Evolutionary conservation across 64 coral and sea anemone genomes (phyloP), one percentile per base, ranked within the genome.

Genomic region (Montipora foliosa): DNA sequence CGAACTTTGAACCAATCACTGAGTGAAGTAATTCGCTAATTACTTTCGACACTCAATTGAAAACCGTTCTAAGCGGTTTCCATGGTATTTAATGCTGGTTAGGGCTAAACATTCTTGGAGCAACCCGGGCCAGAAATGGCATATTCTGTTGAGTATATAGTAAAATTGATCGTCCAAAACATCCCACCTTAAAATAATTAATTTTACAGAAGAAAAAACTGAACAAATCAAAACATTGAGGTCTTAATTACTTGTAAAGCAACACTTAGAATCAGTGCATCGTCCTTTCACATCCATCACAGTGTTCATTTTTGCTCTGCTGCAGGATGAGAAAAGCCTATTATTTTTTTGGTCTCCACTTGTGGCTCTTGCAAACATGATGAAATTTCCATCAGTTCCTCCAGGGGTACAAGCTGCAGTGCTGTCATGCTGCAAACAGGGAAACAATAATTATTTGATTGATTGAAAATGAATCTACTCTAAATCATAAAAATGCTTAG

Each of bases 321-420:
- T 99, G 22, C 98, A 99, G 12, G 44, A 4, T 10, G 98, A 99
- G 80, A 99, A 99, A 44, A 44, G 88, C 46, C 98, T 87, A 76
- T 99, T 99, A 59, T 99, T 99, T 53, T 61, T 79, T 67, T 99
- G 79, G 11, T 85, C 91, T 37, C 98, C 98, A 58, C 91, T 93
- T 8, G 98, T 99, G 2, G 98, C 98, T 37, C 90, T 78, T 21
- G 98, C 88, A 78, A 99, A 99, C 98, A 99, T 99, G 76, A 99
- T 99, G 57, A 81, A 99, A 44, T 99, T 99, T 2, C 95, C 95
- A 8, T 46, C 59, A 67, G 58, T 84, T 8, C 89, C 93, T 4
- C 96, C 96, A 20, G 95, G 89, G 44, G 20, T 44, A n/a, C 98
- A 92, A 2, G n/a, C 67, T 12, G 79, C 52, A 78, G 83, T 29